Conservation (phyloP, 2,113 vertebrate species). For the Physeter macrocephalus region DNA sequence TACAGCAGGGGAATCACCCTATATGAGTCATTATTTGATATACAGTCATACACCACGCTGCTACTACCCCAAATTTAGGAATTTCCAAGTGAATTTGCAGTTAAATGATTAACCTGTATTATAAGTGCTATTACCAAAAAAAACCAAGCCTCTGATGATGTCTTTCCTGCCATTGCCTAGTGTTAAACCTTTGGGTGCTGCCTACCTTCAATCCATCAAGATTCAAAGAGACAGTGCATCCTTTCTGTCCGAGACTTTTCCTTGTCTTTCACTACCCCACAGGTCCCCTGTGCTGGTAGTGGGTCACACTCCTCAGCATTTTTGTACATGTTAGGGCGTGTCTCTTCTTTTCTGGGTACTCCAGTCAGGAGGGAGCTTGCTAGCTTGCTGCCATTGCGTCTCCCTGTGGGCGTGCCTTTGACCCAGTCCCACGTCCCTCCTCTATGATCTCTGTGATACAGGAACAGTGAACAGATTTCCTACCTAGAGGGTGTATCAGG, state of each 20-base stretch:
- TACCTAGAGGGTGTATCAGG: constrained; percentile 38
- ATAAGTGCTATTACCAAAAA: not conserved
- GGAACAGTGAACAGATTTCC: constrained; percentile 31
- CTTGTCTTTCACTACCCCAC: not conserved
- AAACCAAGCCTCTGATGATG: not conserved
- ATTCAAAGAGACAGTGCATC: not conserved
- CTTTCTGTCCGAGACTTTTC: not conserved
- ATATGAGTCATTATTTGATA: constrained; percentile 5
- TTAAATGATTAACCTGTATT: constrained; percentile 54
- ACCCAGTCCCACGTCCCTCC: not conserved
- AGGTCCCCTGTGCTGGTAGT: not conserved
- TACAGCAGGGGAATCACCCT: not conserved
- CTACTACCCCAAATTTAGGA: constrained; percentile 34
- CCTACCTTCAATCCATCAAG: not conserved
- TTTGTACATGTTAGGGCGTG: not conserved
- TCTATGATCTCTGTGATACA: not conserved
- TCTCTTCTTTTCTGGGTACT: not conserved
- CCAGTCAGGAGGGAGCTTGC: not conserved
- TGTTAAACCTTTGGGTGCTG: not conserved
- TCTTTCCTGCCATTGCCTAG: not conserved
- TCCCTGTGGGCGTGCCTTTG: not conserved
- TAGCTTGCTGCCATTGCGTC: not conserved
- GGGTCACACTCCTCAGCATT: not conserved
- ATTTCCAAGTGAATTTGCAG: constrained; percentile 51
- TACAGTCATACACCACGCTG: not conserved